Percentiles rank a stretch among this genome's conserved stretches.
Evolutionary conservation across 2,888 invertebrate genomes (phyloP).

Genomic region (Brachyptera putata): DNA sequence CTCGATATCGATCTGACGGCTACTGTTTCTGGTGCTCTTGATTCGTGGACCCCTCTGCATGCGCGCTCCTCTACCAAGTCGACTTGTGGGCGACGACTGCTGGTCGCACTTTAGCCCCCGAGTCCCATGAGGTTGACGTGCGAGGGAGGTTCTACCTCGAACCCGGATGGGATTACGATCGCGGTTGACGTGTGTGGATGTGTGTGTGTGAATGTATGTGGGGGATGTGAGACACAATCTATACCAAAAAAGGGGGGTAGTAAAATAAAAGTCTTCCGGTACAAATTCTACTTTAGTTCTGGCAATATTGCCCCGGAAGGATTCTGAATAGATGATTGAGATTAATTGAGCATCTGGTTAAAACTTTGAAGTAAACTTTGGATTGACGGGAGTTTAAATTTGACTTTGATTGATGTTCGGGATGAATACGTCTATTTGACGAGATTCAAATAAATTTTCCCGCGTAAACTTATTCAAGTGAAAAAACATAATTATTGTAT

Average conservation of each 20-base stretch:
- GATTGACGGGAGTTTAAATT: neutral
- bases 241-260: too few relatives aligned
- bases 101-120: neutral
- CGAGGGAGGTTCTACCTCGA: neutral
- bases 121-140: neutral
- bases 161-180: neutral
- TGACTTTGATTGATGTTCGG: constrained; percentile 15
- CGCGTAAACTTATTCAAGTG: too few relatives aligned
- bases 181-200: neutral
- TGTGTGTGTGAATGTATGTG: neutral
- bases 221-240: too few relatives aligned
- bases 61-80: neutral
- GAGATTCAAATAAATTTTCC: too few relatives aligned
- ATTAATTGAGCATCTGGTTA: neutral
- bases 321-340: neutral
- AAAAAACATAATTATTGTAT: too few relatives aligned
- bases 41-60: neutral
- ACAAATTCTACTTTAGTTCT: neutral
- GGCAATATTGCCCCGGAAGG: neutral
- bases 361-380: too few relatives aligned
- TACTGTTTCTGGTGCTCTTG: neutral
- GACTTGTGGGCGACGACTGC: neutral
- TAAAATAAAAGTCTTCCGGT: neutral
- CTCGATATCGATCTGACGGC: constrained; percentile 6
- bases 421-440: too few relatives aligned